Base-by-base conservation (phyloP, 2,888 invertebrate species). In the Stenichneumon culpator region DNA sequence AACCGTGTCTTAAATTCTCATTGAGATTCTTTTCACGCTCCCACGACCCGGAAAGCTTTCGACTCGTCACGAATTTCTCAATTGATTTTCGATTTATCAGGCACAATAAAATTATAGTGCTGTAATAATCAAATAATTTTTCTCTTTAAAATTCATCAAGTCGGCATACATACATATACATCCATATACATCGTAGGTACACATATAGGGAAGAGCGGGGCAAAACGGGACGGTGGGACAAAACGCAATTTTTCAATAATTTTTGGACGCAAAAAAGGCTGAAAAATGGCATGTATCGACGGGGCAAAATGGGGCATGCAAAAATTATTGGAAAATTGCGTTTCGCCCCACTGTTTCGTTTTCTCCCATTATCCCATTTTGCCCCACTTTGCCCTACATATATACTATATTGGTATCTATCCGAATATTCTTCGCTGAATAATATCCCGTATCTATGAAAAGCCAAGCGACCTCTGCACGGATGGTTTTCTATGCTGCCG, bases 401-500 rank as follows among this genome's bases (percentile, higher is more conserved):
- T 44, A 44, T 44, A 4, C 44, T 44, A 44, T 44, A 16, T 44
- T 14, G 16, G 44, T 44, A 44, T 44, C 50, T 54, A 44, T 81
- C 68, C 28, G 69, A 82, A 75, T 72, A 82, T 82, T 70, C 47
- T 22, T 69, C 52, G 39, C 47, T 72, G 74, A 79, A 82, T 85
- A 82, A 85, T 82, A 82, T 68, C n/a, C 70, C 75, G 75, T 77
- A 75, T 82, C 73, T 83, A 50, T 70, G 79, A 67, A 85, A 85
- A 77, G 79, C 75, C 73, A 74, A 78, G 69, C 28, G 60, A 75
- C 75, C 79, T 72, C 72, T 72, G 79, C 75, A 67, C 79, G 72
- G 79, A 74, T 72, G 85, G 79, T 82, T 85, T 82, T 85, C 82
- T 82, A 85, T 79, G 82, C 72, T 47, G 50, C 50, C 72, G 72